Percentiles rank a stretch among this genome's conserved stretches.
Evolutionary conservation across 64 coral and sea anemone species (phyloP).

Genomic region (Porites lutea): DNA sequence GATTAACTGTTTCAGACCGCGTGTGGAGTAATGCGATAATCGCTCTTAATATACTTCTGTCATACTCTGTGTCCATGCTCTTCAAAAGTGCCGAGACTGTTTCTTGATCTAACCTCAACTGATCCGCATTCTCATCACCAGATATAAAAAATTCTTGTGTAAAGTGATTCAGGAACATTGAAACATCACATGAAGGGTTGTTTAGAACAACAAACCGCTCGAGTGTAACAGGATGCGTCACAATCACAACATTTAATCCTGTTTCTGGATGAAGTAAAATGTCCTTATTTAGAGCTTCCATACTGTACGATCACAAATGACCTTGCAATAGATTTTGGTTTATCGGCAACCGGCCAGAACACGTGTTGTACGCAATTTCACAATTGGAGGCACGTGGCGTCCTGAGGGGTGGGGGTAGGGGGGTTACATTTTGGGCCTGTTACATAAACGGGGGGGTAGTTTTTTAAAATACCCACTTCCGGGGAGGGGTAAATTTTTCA

Average conservation of each 20-base stretch:
- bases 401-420: conserved; percentile 12
- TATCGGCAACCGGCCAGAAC: conserved; percentile 3
- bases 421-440: neutral
- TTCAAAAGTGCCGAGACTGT: neutral
- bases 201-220: conserved; percentile 22
- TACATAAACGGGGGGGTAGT: conserved; percentile 11
- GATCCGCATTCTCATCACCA: too few relatives aligned
- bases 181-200: too few relatives aligned
- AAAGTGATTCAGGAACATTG: too few relatives aligned
- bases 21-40: too few relatives aligned
- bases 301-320: conserved; percentile 23
- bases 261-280: conserved; percentile 33
- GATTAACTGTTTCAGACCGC: too few relatives aligned
- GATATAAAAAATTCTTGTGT: too few relatives aligned
- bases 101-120: neutral
- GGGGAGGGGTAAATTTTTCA: conserved; percentile 26
- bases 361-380: conserved; percentile 18
- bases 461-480: conserved; percentile 28
- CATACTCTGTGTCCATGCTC: too few relatives aligned
- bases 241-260: too few relatives aligned
- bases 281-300: conserved; percentile 19
- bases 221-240: neutral
- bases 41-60: too few relatives aligned
- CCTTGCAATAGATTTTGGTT: conserved; percentile 22
- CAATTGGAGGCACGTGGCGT: conserved; percentile 33